These are phyloP conservation scores for Zenarchopterus dispar DNA, from an alignment of 2,797 vertebrate species.

Conservation along the genomic window DNA sequence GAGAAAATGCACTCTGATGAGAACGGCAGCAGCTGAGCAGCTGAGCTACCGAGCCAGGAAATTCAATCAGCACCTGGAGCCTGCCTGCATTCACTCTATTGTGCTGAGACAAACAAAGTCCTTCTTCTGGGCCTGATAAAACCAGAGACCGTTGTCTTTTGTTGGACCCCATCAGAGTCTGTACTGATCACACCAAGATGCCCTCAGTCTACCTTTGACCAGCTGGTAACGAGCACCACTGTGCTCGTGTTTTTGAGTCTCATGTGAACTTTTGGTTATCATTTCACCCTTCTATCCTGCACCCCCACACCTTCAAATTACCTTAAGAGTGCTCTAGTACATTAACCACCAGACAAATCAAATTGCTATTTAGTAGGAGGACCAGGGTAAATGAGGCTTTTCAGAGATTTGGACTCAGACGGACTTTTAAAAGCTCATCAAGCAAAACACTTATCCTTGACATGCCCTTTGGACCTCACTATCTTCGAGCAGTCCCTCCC, in stretches of 20 bases:
- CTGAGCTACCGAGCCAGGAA: constrained; percentile 59
- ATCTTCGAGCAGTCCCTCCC: constrained; percentile 37
- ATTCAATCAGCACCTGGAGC: constrained; percentile 69
- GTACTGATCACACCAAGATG: constrained; percentile 45
- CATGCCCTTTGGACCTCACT: constrained; percentile 65
- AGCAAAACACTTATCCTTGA: constrained; percentile 72
- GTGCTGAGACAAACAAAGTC: constrained; percentile 66
- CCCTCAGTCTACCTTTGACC: constrained; percentile 20
- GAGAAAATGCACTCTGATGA: constrained; percentile 34
- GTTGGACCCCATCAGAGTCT: constrained; percentile 54
- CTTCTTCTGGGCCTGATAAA: constrained; percentile 65
- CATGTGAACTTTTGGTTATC: constrained; percentile 52
- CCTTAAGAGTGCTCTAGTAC: constrained; percentile 74
- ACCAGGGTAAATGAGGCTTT: constrained; percentile 78
- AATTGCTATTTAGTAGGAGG: constrained; percentile 69
- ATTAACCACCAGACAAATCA: constrained; percentile 80
- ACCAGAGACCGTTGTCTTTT: constrained; percentile 54
- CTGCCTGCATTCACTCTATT: constrained; percentile 66
- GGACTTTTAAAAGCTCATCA: constrained; percentile 75
- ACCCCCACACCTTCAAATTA: constrained; percentile 61
- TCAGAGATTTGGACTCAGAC: constrained; percentile 64
- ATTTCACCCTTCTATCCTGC: constrained; percentile 43
- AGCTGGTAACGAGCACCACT: constrained; percentile 31
- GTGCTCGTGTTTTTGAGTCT: constrained; percentile 40
- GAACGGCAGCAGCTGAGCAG: constrained; percentile 54